Percentiles rank a stretch among this genome's conserved stretches.
phyloP scores from a whole-genome alignment of 1,140 invertebrate species.

The Pectinophora gossypiella region DNA sequence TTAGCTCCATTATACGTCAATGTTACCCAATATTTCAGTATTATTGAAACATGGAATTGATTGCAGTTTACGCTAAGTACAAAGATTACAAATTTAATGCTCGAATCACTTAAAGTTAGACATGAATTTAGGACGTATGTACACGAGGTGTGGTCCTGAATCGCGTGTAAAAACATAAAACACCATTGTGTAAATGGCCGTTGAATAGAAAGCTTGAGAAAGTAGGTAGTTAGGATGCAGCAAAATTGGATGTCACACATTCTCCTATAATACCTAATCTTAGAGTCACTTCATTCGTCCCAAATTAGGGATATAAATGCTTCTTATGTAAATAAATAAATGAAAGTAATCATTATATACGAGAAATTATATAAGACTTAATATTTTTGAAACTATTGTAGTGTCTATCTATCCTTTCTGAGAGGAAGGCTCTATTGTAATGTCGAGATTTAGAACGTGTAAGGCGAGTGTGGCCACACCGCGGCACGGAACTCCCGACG shows the following conservation, averaged over 20 bases:
- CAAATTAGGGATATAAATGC: conserved; percentile 19
- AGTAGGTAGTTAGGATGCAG: not conserved
- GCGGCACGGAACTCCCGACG: not conserved
- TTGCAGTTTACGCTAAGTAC: not conserved
- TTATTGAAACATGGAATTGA: not conserved
- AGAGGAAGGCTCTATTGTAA: conserved; percentile 17
- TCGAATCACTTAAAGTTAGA: not conserved
- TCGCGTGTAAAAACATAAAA: no score
- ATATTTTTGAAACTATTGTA: conserved; percentile 55
- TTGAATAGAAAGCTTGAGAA: no score
- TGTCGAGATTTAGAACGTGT: not conserved
- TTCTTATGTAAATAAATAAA: conserved; percentile 29
- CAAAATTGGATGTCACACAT: conserved; percentile 11
- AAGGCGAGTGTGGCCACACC: not conserved
- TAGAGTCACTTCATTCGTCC: conserved; percentile 13
- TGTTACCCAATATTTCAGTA: no score
- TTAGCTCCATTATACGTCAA: no score
- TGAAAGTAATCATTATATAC: conserved; percentile 26
- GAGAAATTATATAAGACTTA: conserved; percentile 38
- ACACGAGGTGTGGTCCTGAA: no score
- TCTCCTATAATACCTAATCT: conserved; percentile 10
- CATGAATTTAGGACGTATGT: no score
- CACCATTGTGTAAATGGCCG: not conserved
- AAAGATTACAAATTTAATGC: not conserved
- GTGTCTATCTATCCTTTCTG: conserved; percentile 35